Evolutionary conservation across 2,797 vertebrate species (phyloP), one percentile per base, ranked within the genome.

Genomic region (Danio albolineatus): DNA sequence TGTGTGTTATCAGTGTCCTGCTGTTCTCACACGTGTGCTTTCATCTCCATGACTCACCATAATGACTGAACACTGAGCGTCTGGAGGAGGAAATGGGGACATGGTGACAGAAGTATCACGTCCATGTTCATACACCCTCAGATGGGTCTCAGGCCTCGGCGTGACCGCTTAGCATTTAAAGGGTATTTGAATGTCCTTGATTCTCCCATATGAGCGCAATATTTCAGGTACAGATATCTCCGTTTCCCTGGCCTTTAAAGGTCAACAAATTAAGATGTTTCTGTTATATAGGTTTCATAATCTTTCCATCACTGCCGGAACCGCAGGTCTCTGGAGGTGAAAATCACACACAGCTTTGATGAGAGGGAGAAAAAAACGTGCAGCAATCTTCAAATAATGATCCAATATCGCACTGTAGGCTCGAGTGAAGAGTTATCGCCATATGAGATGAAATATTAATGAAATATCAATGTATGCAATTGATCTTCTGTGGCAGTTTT

Each of bases 1-100:
- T 39, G 39, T 59, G 41, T 57, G 38, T 46, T 48, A 65, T 72
- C 19, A 62, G 12, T 57, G 38, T n/a, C 66, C 73, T 71, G 73
- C 66, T 82, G 75, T 82, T 78, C 28, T 73, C 74, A 82, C 57
- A 73, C 49, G 51, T 73, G 41, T 82, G 81, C 46, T 60, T 64
- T 73, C n/a, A 82, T 10, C 51, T 49, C 8, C 19, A 56, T 28
- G 70, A 77, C 36, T 78, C 75, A 78, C 8, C 44, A 54, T 66
- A 57, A 60, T 62, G 56, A 74, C n/a, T 39, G 43, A 78, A 41
- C 9, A 16, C 17, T 60, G 21, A n/a, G 53, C 9, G 51, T 54
- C 36, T 51, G 65, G 36, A 53, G 70, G 76, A 57, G 43, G 61
- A 78, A 66, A 59, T 57, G 2, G 28, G 75, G 39, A 21, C 53